Base-by-base conservation (phyloP, 2,113 vertebrate species). In the Pterocles gutturalis region DNA sequence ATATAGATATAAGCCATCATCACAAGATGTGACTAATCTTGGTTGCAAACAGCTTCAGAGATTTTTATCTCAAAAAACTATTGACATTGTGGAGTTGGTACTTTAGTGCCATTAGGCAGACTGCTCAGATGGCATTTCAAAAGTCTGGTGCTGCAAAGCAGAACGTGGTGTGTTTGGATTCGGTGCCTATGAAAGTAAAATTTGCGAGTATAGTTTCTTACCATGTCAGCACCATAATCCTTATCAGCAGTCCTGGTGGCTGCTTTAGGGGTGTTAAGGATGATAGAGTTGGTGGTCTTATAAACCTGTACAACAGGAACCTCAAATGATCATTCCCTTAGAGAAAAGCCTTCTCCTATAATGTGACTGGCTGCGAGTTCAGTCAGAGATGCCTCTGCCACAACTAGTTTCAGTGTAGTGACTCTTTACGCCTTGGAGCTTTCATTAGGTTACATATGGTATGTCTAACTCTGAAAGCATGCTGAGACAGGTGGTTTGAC, bases 81-180 rank as follows among this genome's bases (percentile, higher is more conserved):
- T 22, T 66, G 34, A 21, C 0, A 0, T 53, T 70, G 31, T 60
- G 21, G 54, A 48, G 26, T 53, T 0, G 0, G 10, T 18, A 10
- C 29, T 76, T 51, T 13, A 36, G 8, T 69, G 48, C 13, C 16
- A 1, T 66, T 31, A 34, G 48, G 11, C 43, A 66, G 24, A 46
- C 9, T 0, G 1, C 48, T 90, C 0, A 2, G 17, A 1, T 16
- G 41, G 65, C 0, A 0, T 75, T 62, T 43, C 46, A 45, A 38
- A 82, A 82, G 24, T n/a, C 17, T 11, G 38, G 4, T 1, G 1
- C 65, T 67, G 34, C 75, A 41, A 34, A 90, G 51, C 21, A 54
- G 77, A 81, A 16, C 41, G 34, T 84, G 55, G 16, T 73, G 10
- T 58, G 19, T 87, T 93, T 84, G 61, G 53, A 16, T 78, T 31